Conservation (phyloP, 2,797 vertebrate genomes). For the Myripristis jacobus region DNA sequence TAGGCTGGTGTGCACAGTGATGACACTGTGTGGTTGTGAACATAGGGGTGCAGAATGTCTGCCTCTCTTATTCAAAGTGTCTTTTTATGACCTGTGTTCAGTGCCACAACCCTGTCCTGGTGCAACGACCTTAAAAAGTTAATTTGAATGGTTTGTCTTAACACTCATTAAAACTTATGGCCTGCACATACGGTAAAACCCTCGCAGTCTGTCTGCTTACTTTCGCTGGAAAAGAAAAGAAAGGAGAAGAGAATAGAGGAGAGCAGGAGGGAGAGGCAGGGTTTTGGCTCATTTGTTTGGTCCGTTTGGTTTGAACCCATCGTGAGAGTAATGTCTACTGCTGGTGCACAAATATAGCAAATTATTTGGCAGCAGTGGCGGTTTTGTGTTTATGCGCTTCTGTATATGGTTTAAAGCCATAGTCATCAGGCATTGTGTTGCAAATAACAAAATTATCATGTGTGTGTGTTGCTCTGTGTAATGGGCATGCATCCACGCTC, state of each 20-base stretch:
- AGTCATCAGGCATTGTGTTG: slow-evolving; percentile 25
- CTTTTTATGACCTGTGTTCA: too few species aligned
- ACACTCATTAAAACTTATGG: slow-evolving; percentile 64
- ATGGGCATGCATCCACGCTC: slow-evolving; percentile 29
- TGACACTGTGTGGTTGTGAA: slow-evolving; percentile 11
- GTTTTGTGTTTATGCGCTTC: slow-evolving; percentile 48
- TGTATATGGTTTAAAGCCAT: slow-evolving; percentile 36
- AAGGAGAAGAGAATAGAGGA: not conserved
- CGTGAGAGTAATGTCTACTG: too few species aligned
- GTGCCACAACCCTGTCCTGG: slow-evolving; percentile 27
- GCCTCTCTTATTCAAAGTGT: not conserved
- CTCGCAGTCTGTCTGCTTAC: slow-evolving; percentile 61
- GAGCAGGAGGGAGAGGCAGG: not conserved
- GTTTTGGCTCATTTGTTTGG: too few species aligned
- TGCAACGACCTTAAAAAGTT: slow-evolving; percentile 15
- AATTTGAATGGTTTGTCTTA: slow-evolving; percentile 58
- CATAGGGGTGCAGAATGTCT: not conserved
- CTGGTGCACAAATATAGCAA: too few species aligned
- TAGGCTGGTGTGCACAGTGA: slow-evolving; percentile 16
- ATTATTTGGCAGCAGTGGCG: slow-evolving; percentile 58
- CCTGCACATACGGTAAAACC: slow-evolving; percentile 53
- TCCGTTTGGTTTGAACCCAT: slow-evolving; percentile 61
- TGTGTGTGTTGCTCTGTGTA: slow-evolving; percentile 28
- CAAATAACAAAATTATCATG: slow-evolving; percentile 13
- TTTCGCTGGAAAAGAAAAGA: slow-evolving; percentile 16